Base-by-base conservation (phyloP, 1,140 invertebrate genomes). In the Macrocentrus cingulum region DNA sequence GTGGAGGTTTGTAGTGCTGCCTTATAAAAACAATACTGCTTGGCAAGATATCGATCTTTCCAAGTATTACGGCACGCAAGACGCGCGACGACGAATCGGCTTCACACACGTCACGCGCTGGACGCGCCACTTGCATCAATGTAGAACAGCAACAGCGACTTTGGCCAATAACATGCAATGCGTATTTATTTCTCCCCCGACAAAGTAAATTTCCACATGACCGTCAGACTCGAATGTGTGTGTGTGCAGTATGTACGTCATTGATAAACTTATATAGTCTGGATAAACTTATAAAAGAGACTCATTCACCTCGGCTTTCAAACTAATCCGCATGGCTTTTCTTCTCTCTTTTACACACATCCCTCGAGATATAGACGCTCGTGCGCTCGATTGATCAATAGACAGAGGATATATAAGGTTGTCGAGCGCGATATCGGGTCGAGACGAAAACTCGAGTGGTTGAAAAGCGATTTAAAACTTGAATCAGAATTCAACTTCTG, bases 21-120 rank as follows among this genome's bases (percentile, higher is more conserved):
- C 18, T 58, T 58, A 57, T 19, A 57, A 50, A 15, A 45, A 11
- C 46, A 29, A 29, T 9, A 49, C 20, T 50, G 22, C 45, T 20
- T 39, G 37, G 19, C 4, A 16, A 50, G 59, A 50, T 60, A 60
- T 60, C 59, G 59, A 60, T 60, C 52, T 56, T 23, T 1, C 29
- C 6, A 13, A 48, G 15, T 16, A 16, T 50, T 23, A 23, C 23
- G 25, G 16, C 39, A 46, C 32, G n/a, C 7, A 34, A 50, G 20
- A 23, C 32, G n/a, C 7, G 23, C 41, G 20, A 23, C 56, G 22
- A 41, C 59, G 51, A 60, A 60, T 60, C 52, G 46, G 19, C 25
- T 60, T 53, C 44, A 50, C 45, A 60, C 59, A 60, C 59, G 59
- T 60, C 59, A 60, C 23, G 29, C 15, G 20, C n/a, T 22, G 20